Evolutionary conservation across 35 echinoderm and acorn worm genomes (phyloP).

Genomic region (Chiridota heheva): DNA sequence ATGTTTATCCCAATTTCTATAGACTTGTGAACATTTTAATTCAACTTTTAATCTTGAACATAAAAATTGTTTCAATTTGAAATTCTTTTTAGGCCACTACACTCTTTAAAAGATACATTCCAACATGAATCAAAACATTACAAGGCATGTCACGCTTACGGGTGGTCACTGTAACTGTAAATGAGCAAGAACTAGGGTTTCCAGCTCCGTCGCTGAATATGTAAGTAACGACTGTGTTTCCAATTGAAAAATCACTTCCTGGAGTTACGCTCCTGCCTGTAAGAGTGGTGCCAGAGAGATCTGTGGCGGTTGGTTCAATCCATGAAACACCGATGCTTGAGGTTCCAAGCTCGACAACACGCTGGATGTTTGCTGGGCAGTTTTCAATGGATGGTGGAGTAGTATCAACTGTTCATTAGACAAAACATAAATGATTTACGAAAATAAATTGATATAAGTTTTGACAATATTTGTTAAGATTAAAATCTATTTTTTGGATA

Average conservation of each 20-base stretch:
- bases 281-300: slow-evolving; percentile 26
- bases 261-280: background rate
- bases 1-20: too few species aligned
- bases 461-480: too few species aligned
- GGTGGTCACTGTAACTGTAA: slow-evolving; percentile 50
- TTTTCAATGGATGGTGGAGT: slow-evolving; percentile 23
- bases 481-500: too few species aligned
- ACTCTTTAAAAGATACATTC: too few species aligned
- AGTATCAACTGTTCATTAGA: slow-evolving; percentile 20
- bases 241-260: slow-evolving; percentile 48
- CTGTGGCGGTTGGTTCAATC: slow-evolving; percentile 52
- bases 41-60: too few species aligned
- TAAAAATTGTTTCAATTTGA: too few species aligned
- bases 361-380: slow-evolving; percentile 7
- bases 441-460: too few species aligned
- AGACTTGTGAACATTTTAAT: too few species aligned
- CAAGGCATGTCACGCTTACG: background rate
- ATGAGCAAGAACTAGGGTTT: slow-evolving; percentile 36
- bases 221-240: slow-evolving; percentile 45
- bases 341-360: slow-evolving; percentile 13
- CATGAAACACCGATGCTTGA: slow-evolving; percentile 4
- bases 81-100: too few species aligned
- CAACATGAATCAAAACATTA: too few species aligned
- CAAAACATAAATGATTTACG: background rate
- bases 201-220: slow-evolving; percentile 49